Percentiles rank a stretch among this genome's conserved stretches.
These are phyloP conservation scores for Thrips palmi DNA, from an alignment of 1,140 invertebrate species.

Conservation along the genomic window DNA sequence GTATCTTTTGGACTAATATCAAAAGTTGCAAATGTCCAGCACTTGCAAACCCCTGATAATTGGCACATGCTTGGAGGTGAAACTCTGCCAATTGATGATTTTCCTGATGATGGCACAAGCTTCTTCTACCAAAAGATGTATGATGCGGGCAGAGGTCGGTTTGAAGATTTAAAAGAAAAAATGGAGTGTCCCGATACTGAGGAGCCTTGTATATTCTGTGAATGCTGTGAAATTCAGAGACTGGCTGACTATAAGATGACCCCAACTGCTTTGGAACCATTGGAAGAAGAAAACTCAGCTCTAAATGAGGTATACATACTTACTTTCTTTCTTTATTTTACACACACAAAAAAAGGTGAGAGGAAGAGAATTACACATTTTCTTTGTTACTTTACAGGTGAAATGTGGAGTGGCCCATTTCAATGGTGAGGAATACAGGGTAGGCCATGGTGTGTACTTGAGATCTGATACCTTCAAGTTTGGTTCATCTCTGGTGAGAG, in stretches of 20 bases:
- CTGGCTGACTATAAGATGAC: slow-evolving; percentile 19
- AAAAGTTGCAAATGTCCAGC: slow-evolving; percentile 29
- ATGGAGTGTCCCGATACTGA: not conserved
- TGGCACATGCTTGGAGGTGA: slow-evolving; percentile 22
- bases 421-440: slow-evolving; percentile 36
- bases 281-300: slow-evolving; percentile 12
- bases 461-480: slow-evolving; percentile 45
- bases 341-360: no score
- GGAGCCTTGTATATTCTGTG: slow-evolving; percentile 20
- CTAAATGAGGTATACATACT: slow-evolving; percentile 20
- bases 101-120: slow-evolving; percentile 37
- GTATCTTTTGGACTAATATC: slow-evolving; percentile 39
- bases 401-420: slow-evolving; percentile 22
- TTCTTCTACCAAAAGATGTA: slow-evolving; percentile 44
- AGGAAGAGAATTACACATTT: no score
- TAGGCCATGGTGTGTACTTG: slow-evolving; percentile 56
- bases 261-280: slow-evolving; percentile 16
- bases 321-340: no score
- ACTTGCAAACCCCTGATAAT: slow-evolving; percentile 20
- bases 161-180: slow-evolving; percentile 42
- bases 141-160: slow-evolving; percentile 24
- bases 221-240: slow-evolving; percentile 23
- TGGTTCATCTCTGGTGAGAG: no score
- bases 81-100: not conserved
- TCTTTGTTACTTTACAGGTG: slow-evolving; percentile 14